phyloP scores from a whole-genome alignment of 2,888 invertebrate genomes.

The Stegophylla sp. region DNA sequence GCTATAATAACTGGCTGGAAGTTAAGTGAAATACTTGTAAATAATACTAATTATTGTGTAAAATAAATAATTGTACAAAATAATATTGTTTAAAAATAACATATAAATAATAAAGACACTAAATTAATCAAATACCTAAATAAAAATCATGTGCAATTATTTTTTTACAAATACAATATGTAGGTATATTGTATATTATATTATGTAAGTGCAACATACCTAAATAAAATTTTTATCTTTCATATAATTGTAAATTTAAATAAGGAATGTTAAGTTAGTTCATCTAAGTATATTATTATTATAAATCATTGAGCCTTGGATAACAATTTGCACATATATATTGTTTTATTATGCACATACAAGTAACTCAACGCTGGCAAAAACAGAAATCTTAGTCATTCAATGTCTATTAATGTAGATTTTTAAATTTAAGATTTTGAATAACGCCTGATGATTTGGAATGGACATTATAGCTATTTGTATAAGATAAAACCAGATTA shows the following conservation, averaged over 20 bases:
- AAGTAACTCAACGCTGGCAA: not conserved
- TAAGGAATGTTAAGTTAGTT: conserved; percentile 37
- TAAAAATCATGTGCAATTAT: conserved; percentile 39
- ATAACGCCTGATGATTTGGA: not conserved
- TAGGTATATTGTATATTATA: not conserved
- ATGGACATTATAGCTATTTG: not conserved
- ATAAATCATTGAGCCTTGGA: conserved; percentile 28
- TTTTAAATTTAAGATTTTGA: conserved; percentile 1
- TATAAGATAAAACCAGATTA: not conserved
- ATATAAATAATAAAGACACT: conserved; percentile 19
- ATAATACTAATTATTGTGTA: conserved; percentile 30
- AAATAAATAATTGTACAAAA: conserved; percentile 37
- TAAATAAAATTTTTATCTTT: conserved; percentile 39
- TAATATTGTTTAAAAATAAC: conserved; percentile 35
- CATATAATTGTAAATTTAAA: conserved; percentile 19
- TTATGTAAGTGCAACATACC: conserved; percentile 34
- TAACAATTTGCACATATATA: conserved; percentile 16
- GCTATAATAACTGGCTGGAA: conserved; percentile 12
- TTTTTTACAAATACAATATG: conserved; percentile 12
- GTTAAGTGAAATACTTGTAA: conserved; percentile 35
- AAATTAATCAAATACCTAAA: conserved; percentile 20
- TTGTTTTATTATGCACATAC: not conserved
- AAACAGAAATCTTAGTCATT: not conserved
- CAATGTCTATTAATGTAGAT: not conserved
- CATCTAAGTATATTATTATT: conserved; percentile 24